Evolutionary conservation across 2,113 vertebrate genomes (phyloP).

Genomic region (Pygoscelis antarcticus): DNA sequence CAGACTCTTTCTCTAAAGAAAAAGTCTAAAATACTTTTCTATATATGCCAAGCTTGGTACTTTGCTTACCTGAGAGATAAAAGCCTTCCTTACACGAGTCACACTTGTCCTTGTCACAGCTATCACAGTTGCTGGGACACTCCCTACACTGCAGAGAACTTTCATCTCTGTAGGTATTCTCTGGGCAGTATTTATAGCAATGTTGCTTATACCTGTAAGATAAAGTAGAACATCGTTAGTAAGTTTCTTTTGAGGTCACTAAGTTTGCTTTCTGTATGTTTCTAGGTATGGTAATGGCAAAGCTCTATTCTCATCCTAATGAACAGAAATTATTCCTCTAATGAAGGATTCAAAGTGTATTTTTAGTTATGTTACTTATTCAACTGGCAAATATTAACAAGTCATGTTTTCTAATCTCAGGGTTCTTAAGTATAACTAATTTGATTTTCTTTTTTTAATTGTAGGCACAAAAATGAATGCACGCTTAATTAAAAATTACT

Average conservation of each 20-base stretch:
- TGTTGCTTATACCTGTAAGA: constrained; percentile 75
- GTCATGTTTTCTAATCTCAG: background rate
- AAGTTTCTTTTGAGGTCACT: background rate
- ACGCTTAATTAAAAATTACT: background rate
- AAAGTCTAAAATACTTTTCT: background rate
- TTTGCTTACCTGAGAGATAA: constrained; percentile 81
- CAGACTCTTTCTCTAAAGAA: background rate
- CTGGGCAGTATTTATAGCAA: constrained; percentile 85
- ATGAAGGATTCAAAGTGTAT: background rate
- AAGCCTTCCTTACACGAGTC: constrained; percentile 82
- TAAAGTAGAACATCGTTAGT: background rate
- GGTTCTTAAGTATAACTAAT: background rate
- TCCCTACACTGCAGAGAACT: constrained; percentile 68
- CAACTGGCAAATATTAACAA: background rate
- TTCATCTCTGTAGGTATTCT: constrained; percentile 77
- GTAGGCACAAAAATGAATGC: background rate
- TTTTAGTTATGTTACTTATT: background rate
- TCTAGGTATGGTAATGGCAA: background rate
- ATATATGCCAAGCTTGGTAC: background rate
- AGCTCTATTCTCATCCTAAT: background rate
- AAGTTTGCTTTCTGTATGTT: background rate
- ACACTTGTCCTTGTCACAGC: constrained; percentile 82
- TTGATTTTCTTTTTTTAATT: background rate
- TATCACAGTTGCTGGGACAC: constrained; percentile 76
- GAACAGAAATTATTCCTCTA: background rate